Conservation (phyloP, 1,140 invertebrate species). For the Acyrthosiphon pisum region DNA sequence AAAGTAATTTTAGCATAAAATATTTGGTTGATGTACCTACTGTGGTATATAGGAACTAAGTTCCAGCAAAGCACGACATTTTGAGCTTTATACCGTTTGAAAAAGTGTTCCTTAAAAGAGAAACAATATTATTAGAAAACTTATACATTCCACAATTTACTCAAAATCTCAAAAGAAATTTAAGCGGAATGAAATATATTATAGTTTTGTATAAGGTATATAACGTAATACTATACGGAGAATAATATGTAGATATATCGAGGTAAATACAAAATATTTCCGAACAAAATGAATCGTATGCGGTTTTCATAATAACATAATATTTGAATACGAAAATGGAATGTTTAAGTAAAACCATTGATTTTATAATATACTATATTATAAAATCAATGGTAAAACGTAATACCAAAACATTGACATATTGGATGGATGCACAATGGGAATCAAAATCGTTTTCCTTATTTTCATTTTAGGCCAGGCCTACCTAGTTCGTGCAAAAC, state of each 20-base stretch:
- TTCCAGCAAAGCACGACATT: no score
- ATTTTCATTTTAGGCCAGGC: background rate
- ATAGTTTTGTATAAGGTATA: background rate
- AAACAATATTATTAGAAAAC: no score
- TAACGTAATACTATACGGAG: background rate
- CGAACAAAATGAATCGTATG: background rate
- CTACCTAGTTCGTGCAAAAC: background rate
- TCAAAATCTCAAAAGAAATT: no score
- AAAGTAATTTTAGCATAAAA: no score
- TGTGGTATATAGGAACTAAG: no score
- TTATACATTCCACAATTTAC: no score
- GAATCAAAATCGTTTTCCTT: background rate
- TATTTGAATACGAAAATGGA: background rate
- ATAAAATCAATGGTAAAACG: no score
- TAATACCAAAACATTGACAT: background rate
- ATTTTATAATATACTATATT: no score
- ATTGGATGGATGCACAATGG: background rate
- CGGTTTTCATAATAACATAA: background rate
- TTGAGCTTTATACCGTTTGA: no score
- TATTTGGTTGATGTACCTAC: no score
- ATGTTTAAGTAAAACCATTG: background rate
- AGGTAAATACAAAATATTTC: background rate
- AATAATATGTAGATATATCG: background rate
- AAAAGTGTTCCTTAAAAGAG: no score
- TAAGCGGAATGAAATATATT: no score